These are phyloP conservation scores for Bugula neritina DNA, from an alignment of 2,888 invertebrate species.

Conservation along the genomic window DNA sequence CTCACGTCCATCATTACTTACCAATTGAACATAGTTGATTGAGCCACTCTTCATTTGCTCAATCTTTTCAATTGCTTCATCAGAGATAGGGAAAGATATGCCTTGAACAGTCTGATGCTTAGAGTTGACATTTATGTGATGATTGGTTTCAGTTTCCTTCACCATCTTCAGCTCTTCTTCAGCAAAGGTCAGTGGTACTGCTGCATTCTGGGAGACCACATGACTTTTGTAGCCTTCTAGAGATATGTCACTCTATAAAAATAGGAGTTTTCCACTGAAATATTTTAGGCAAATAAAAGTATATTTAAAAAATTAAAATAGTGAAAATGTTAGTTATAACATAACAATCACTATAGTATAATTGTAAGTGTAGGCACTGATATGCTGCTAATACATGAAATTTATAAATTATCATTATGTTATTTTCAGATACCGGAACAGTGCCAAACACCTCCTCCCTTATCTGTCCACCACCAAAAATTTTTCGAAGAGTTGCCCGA, in stretches of 20 bases:
- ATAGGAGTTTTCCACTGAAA: too few relatives aligned
- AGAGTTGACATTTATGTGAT: conserved; percentile 61
- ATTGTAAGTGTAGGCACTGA: too few relatives aligned
- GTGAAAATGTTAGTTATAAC: too few relatives aligned
- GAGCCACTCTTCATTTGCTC: conserved; percentile 66
- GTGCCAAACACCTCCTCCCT: conserved; percentile 92
- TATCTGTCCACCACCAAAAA: conserved; percentile 89
- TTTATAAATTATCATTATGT: too few relatives aligned
- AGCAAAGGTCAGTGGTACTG: conserved; percentile 80
- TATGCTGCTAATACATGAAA: too few relatives aligned
- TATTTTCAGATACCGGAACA: conserved; percentile 62
- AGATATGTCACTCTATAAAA: conserved; percentile 68
- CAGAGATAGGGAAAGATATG: conserved; percentile 78
- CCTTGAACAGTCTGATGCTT: conserved; percentile 75
- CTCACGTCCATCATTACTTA: conserved; percentile 56
- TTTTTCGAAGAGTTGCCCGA: conserved; percentile 89
- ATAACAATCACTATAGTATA: too few relatives aligned
- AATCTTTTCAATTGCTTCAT: conserved; percentile 71
- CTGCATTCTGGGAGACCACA: conserved; percentile 69
- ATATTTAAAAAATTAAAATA: too few relatives aligned
- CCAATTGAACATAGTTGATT: conserved; percentile 83
- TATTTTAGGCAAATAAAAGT: too few relatives aligned
- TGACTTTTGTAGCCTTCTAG: conserved; percentile 76
- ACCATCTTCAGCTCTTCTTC: conserved; percentile 54
- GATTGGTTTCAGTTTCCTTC: conserved; percentile 48